phyloP scores from a whole-genome alignment of 2,888 invertebrate species.

The Mamestra brassicae region DNA sequence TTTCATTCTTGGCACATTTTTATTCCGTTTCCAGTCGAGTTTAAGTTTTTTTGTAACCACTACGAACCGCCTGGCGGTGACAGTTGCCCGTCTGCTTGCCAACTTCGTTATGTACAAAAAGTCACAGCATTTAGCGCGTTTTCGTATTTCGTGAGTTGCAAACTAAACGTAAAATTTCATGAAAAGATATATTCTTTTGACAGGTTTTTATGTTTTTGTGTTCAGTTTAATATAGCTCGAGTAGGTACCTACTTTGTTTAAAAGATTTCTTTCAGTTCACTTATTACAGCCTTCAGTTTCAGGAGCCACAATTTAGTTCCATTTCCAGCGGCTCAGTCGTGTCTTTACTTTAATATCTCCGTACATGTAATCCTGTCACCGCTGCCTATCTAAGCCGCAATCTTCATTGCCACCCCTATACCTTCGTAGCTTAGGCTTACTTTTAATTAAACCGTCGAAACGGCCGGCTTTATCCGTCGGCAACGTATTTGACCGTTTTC shows the following conservation, averaged over 20 bases:
- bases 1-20: slow-evolving; percentile 64
- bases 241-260: background rate
- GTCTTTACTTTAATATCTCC: slow-evolving; percentile 49
- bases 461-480: slow-evolving; percentile 38
- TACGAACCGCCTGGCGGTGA: slow-evolving; percentile 58
- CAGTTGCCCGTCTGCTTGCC: slow-evolving; percentile 64
- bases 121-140: slow-evolving; percentile 55
- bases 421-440: slow-evolving; percentile 59
- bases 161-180: slow-evolving; percentile 59
- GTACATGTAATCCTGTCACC: slow-evolving; percentile 52
- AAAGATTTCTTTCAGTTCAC: slow-evolving; percentile 9
- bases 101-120: slow-evolving; percentile 65
- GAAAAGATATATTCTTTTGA: slow-evolving; percentile 40
- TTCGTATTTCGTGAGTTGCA: slow-evolving; percentile 61
- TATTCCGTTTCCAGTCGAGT: slow-evolving; percentile 51
- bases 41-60: slow-evolving; percentile 61
- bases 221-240: slow-evolving; percentile 24
- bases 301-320: slow-evolving; percentile 33
- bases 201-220: slow-evolving; percentile 28
- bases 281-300: slow-evolving; percentile 30
- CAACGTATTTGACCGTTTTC: slow-evolving; percentile 56
- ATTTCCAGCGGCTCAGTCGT: slow-evolving; percentile 29
- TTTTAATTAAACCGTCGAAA: slow-evolving; percentile 63
- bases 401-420: slow-evolving; percentile 58
- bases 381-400: slow-evolving; percentile 59